Base-by-base conservation (phyloP, 1,140 invertebrate species). In the Drosophila oshimai region DNA sequence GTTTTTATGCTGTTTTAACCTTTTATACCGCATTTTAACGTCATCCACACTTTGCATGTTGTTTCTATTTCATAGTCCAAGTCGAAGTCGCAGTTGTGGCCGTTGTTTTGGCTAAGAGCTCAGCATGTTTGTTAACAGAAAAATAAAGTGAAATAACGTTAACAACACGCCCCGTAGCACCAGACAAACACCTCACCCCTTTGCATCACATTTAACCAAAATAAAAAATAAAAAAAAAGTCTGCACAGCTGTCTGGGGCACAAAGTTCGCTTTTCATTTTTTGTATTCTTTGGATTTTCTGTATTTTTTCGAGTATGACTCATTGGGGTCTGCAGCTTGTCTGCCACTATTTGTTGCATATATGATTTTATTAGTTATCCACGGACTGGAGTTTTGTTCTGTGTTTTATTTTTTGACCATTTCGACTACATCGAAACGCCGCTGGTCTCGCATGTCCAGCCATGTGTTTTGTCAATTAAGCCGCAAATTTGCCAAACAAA, bases 401-500 rank as follows among this genome's bases (percentile, higher is more conserved):
- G 6, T 36, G 20, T 34, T 55, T 62, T 42, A 17, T 13, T 55
- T 61, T 53, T 33, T 41, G 37, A 12, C 20, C 24, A 6, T 49
- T 51, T 39, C 33, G 34, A 74, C 45, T 58, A 69, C 50, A 79
- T 10, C 64, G 50, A 76, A 86, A 68, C 72, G 79, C 79, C 79
- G 75, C 72, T 70, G 84, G 84, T 78, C 77, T 69, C 58, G 72
- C 77, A 44, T 50, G 65, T 62, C 45, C 39, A 41, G 50, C 57
- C 71, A 62, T 79, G 76, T 88, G 83, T 88, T 88, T 83, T 88
- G 83, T 88, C 83, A 88, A 88, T 88, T 88, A 88, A 81, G 58
- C 83, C 80, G 58, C 83, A 88, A 88, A 88, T 88, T 68, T 88
- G 83, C 58, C 64, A 75, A 78, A 88, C 83, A 88, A 81, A 88